A percentile compares a stretch with the other conserved stretches of the same genome.
phyloP scores from a whole-genome alignment of 2,113 vertebrate species.

The Lasiurus borealis region DNA sequence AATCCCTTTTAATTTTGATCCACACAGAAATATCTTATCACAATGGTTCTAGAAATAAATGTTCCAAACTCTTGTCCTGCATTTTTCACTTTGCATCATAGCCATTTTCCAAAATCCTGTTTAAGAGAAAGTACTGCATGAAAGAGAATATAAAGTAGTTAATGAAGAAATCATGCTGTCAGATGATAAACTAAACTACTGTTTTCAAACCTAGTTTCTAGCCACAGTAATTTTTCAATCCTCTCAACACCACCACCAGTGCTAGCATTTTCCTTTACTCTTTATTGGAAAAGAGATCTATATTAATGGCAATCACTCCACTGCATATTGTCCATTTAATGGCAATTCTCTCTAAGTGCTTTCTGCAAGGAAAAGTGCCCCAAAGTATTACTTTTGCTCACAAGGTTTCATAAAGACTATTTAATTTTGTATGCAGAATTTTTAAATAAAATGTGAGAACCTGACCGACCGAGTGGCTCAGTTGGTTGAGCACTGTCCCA shows the following conservation, averaged over 20 bases:
- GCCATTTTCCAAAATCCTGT: background rate
- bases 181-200: background rate
- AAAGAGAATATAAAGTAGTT: background rate
- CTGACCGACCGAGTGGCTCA: too few species aligned
- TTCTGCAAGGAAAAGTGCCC: slow-evolving; percentile 39
- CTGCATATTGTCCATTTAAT: background rate
- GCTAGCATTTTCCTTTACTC: background rate
- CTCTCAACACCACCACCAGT: background rate
- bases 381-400: background rate
- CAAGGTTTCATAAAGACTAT: background rate
- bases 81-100: background rate
- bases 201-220: background rate
- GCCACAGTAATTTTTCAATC: background rate
- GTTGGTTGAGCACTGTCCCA: too few species aligned
- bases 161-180: background rate
- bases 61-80: background rate
- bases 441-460: background rate
- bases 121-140: slow-evolving; percentile 7
- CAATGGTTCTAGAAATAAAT: background rate
- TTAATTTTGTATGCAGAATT: background rate
- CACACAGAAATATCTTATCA: background rate
- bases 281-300: background rate
- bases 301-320: background rate
- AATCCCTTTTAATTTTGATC: slow-evolving; percentile 15
- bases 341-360: background rate